Conservation (phyloP, 1,140 invertebrate species). For the Patella vulgata region DNA sequence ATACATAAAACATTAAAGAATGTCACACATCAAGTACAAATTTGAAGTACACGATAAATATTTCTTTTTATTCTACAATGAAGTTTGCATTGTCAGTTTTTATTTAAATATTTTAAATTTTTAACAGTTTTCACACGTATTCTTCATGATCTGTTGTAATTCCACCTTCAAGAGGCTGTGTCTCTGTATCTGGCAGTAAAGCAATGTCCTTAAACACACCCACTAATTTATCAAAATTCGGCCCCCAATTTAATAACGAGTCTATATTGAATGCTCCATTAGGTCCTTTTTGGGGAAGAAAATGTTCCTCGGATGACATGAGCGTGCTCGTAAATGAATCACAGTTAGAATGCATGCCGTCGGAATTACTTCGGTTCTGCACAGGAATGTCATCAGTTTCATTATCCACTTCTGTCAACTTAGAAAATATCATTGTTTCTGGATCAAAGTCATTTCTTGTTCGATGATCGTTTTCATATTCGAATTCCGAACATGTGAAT, state of each 20-base stretch:
- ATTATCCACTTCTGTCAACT: slow-evolving; percentile 72
- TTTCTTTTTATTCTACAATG: no score
- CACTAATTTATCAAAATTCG: slow-evolving; percentile 93
- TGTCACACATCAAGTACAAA: no score
- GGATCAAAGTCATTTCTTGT: slow-evolving; percentile 68
- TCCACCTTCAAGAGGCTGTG: slow-evolving; percentile 16
- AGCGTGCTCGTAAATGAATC: slow-evolving; percentile 88
- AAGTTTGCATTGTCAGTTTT: no score
- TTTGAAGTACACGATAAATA: no score
- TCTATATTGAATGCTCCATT: slow-evolving; percentile 90
- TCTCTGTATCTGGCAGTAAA: slow-evolving; percentile 77
- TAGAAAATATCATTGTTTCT: slow-evolving; percentile 75
- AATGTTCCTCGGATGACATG: slow-evolving; percentile 87
- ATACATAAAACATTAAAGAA: no score
- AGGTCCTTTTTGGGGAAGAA: slow-evolving; percentile 56
- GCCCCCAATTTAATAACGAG: slow-evolving; percentile 94
- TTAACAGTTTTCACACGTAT: slow-evolving; percentile 41
- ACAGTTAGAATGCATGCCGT: slow-evolving; percentile 91
- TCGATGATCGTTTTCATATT: slow-evolving; percentile 81
- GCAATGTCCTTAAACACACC: slow-evolving; percentile 97
- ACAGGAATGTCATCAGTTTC: slow-evolving; percentile 65
- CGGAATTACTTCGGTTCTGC: slow-evolving; percentile 69
- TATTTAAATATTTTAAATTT: no score
- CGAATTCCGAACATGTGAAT: slow-evolving; percentile 97
- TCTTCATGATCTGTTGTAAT: slow-evolving; percentile 42